A percentile compares a stretch with the other conserved stretches of the same genome.
phyloP scores from a whole-genome alignment of 2,888 invertebrate species.

The Pandemis heparana region DNA sequence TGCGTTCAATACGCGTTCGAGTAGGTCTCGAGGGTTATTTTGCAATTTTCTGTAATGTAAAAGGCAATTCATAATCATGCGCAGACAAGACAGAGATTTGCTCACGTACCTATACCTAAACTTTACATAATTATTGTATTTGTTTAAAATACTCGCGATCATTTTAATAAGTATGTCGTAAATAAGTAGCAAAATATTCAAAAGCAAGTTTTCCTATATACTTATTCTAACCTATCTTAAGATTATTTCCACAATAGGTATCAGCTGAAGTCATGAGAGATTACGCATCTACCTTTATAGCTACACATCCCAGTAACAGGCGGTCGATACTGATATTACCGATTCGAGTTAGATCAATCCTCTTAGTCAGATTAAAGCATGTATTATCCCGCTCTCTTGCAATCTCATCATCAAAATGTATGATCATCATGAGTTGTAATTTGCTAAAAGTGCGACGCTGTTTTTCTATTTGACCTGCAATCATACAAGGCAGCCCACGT shows the following conservation, averaged over 20 bases:
- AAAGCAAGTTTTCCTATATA: no score
- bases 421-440: conserved; percentile 15
- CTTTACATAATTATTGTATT: no score
- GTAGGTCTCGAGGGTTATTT: neutral
- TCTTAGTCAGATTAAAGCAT: conserved; percentile 33
- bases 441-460: conserved; percentile 17
- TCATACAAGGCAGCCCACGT: conserved; percentile 12
- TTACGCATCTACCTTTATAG: neutral
- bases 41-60: neutral
- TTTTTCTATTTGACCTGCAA: conserved; percentile 14
- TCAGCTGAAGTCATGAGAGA: neutral
- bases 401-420: conserved; percentile 24
- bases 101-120: neutral
- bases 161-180: no score
- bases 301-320: conserved; percentile 10
- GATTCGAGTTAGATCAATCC: conserved; percentile 33
- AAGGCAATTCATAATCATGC: neutral
- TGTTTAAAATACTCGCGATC: no score
- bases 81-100: neutral
- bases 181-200: no score
- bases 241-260: neutral
- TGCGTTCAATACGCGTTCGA: neutral
- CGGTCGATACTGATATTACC: conserved; percentile 28
- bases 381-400: conserved; percentile 28
- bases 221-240: neutral